A percentile compares a stretch with the other conserved stretches of the same genome.
Evolutionary conservation across 2,797 vertebrate genomes (phyloP).

Genomic region (Tadarida brasiliensis): DNA sequence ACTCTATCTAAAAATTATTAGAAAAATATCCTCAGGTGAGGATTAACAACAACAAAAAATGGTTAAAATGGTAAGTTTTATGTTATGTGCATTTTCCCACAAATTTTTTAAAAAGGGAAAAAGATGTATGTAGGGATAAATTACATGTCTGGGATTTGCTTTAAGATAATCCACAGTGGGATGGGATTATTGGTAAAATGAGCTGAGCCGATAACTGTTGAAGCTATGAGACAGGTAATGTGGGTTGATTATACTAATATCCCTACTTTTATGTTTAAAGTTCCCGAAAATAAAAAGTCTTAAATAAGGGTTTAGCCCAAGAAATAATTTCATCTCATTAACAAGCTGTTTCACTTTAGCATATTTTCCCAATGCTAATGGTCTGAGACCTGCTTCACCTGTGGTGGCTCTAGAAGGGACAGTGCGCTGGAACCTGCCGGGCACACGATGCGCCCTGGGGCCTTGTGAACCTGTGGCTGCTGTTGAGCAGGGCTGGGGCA

Average conservation of each 20-base stretch:
- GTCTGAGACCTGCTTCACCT: neutral
- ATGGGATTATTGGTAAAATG: neutral
- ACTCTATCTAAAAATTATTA: too few species aligned
- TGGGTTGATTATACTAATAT: neutral
- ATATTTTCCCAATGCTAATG: neutral
- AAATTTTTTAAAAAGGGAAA: constrained; percentile 1
- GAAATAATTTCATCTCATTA: neutral
- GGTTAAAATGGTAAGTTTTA: neutral
- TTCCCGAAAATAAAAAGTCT: constrained; percentile 44
- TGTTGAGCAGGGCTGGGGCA: neutral
- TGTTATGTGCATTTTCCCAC: neutral
- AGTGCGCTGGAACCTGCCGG: neutral
- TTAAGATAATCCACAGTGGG: neutral
- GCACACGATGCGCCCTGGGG: rapidly evolving
- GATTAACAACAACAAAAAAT: neutral
- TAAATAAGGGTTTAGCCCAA: neutral
- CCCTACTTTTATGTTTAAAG: neutral
- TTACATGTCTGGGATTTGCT: neutral
- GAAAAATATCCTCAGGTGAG: too few species aligned
- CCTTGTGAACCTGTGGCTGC: neutral
- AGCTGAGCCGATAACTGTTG: neutral
- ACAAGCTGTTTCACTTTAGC: neutral
- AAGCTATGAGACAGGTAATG: neutral
- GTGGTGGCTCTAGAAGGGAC: neutral
- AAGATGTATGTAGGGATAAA: neutral